Evolutionary conservation across 1,140 invertebrate genomes (phyloP), one percentile per base, ranked within the genome.

Genomic region (Chrysoperla carnea): DNA sequence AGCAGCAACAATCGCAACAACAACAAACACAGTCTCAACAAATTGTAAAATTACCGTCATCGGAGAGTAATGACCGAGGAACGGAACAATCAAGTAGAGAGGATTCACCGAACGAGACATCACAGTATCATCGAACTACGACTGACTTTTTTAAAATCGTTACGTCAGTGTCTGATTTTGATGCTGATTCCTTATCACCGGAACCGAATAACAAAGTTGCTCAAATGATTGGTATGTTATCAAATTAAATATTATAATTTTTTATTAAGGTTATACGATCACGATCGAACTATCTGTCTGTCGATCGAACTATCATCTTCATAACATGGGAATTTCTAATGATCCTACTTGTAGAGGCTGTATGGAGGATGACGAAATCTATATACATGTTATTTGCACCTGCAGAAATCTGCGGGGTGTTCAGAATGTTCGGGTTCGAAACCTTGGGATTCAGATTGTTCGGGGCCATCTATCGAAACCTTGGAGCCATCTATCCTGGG

Each of bases 241-340:
- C 75, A 75, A 27, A 78, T 79, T 47, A 75, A 75, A 13, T 72
- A 78, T 48, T 80, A 80, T 57, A 5, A 23, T 23, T 23, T 23
- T n/a, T n/a, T n/a, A n/a, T n/a, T n/a, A n/a, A n/a, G n/a, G n/a
- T n/a, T n/a, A n/a, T n/a, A n/a, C n/a, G n/a, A n/a, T n/a, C n/a
- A n/a, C n/a, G n/a, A n/a, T n/a, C n/a, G n/a, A n/a, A n/a, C n/a
- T n/a, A n/a, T n/a, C n/a, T n/a, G n/a, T n/a, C n/a, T n/a, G n/a
- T n/a, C n/a, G n/a, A n/a, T n/a, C n/a, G n/a, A n/a, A n/a, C n/a
- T n/a, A n/a, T n/a, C n/a, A n/a, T n/a, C n/a, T n/a, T n/a, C n/a
- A n/a, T n/a, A n/a, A n/a, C n/a, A n/a, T n/a, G n/a, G n/a, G n/a
- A n/a, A n/a, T n/a, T n/a, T n/a, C n/a, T n/a, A n/a, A n/a, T n/a